A percentile compares a stretch with the other conserved stretches of the same genome.
Conservation (phyloP, 1,140 invertebrate species). For the Bradynema listronoti region DNA sequence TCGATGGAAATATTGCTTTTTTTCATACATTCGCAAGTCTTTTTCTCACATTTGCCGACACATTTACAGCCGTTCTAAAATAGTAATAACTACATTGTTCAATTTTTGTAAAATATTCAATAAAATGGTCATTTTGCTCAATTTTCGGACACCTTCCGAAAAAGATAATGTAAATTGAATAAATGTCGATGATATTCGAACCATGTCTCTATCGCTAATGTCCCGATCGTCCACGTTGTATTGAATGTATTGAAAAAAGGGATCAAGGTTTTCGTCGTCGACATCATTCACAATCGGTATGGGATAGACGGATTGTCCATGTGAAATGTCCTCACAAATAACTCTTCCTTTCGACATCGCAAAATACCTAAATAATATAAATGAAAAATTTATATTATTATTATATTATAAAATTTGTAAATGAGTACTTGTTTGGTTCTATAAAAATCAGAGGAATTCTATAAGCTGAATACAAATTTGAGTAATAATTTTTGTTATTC, state of each 20-base stretch:
- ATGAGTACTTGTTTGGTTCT: no score
- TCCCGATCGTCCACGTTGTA: slow-evolving; percentile 14
- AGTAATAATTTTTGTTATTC: no score
- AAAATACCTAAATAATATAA: no score
- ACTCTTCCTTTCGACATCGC: no score
- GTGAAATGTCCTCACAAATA: slow-evolving; percentile 2
- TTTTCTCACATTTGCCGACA: slow-evolving; percentile 7
- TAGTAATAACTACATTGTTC: slow-evolving; percentile 1
- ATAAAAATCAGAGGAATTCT: no score
- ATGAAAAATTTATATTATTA: no score
- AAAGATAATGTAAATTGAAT: not conserved
- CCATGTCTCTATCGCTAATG: not conserved
- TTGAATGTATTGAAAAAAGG: slow-evolving; percentile 20
- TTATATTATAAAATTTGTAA: no score
- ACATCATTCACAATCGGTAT: slow-evolving; percentile 24
- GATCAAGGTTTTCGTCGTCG: slow-evolving; percentile 10
- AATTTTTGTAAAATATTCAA: not conserved
- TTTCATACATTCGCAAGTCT: slow-evolving; percentile 23
- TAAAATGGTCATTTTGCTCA: not conserved
- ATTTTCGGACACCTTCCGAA: not conserved
- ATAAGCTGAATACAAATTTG: no score
- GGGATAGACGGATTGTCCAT: slow-evolving; percentile 12
- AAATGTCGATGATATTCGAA: not conserved
- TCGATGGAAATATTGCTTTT: slow-evolving; percentile 21
- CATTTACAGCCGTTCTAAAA: slow-evolving; percentile 23